A percentile compares a stretch with the other conserved stretches of the same genome.
phyloP scores from a whole-genome alignment of 2,888 invertebrate species.

The Lochmaea crataegi region DNA sequence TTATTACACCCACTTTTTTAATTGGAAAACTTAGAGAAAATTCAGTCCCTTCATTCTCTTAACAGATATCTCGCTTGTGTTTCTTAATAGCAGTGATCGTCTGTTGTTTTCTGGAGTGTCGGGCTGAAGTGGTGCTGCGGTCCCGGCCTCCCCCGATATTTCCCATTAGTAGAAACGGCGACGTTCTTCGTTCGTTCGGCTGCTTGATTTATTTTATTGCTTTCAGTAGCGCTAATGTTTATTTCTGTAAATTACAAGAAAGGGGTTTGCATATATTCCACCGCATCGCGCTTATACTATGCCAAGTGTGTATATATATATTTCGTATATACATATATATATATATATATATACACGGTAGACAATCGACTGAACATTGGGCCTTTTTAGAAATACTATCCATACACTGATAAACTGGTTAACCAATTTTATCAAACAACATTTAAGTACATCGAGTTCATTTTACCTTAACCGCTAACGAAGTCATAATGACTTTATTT shows the following conservation, averaged over 20 bases:
- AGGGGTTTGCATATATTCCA: slow-evolving; percentile 66
- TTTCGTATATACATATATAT: neutral
- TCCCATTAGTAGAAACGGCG: slow-evolving; percentile 49
- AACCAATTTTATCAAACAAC: neutral
- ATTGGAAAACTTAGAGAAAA: slow-evolving; percentile 1
- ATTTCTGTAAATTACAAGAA: slow-evolving; percentile 71
- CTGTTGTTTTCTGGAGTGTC: slow-evolving; percentile 45
- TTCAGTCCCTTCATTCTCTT: neutral
- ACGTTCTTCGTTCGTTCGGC: slow-evolving; percentile 55
- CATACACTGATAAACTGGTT: slow-evolving; percentile 15
- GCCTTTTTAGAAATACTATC: slow-evolving; percentile 1
- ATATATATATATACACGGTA: slow-evolving; percentile 22
- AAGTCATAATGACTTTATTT: no score
- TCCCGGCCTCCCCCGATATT: slow-evolving; percentile 47
- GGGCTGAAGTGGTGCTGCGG: slow-evolving; percentile 35
- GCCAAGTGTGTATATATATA: slow-evolving; percentile 29
- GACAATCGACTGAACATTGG: slow-evolving; percentile 21
- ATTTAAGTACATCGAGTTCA: no score
- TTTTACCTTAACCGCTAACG: no score
- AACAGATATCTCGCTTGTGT: slow-evolving; percentile 40
- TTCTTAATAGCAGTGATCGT: slow-evolving; percentile 49
- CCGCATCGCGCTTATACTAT: slow-evolving; percentile 39
- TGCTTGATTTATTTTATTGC: slow-evolving; percentile 71
- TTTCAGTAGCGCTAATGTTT: slow-evolving; percentile 71
- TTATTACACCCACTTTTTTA: neutral